Evolutionary conservation across 2,888 invertebrate genomes (phyloP).

Genomic region (Phymatocera aterrima): DNA sequence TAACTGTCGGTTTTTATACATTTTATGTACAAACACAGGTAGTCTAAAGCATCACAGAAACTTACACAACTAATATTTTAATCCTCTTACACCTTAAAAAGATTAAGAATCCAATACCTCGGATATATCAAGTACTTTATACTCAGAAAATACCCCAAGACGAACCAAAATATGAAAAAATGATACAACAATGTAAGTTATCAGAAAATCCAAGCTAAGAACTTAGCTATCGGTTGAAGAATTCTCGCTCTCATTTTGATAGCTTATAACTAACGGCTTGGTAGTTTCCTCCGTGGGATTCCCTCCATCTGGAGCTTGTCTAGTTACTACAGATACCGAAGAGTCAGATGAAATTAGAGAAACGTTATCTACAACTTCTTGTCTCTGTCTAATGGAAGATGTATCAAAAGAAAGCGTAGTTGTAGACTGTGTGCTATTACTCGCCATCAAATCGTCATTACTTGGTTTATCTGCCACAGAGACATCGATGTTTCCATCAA

Average conservation of each 20-base stretch:
- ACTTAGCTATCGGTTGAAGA: conserved; percentile 56
- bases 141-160: background rate
- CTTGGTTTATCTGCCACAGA: conserved; percentile 61
- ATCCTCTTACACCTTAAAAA: background rate
- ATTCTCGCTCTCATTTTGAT: conserved; percentile 51
- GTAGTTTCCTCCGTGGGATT: conserved; percentile 68
- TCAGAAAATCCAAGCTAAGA: background rate
- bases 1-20: background rate
- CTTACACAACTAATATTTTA: background rate
- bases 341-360: conserved; percentile 60
- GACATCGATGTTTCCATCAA: conserved; percentile 62
- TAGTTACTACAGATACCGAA: conserved; percentile 63
- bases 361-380: conserved; percentile 55
- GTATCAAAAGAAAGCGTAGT: conserved; percentile 56
- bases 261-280: conserved; percentile 50
- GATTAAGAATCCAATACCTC: conserved; percentile 15
- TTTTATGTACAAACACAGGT: conserved; percentile 22
- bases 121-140: background rate
- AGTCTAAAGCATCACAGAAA: conserved; percentile 18
- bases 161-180: conserved; percentile 22
- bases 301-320: conserved; percentile 72
- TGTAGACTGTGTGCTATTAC: conserved; percentile 57
- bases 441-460: conserved; percentile 60
- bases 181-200: background rate
- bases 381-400: conserved; percentile 51